Conservation (phyloP, 2,888 invertebrate genomes). For the Ditylenchus weischeri region DNA sequence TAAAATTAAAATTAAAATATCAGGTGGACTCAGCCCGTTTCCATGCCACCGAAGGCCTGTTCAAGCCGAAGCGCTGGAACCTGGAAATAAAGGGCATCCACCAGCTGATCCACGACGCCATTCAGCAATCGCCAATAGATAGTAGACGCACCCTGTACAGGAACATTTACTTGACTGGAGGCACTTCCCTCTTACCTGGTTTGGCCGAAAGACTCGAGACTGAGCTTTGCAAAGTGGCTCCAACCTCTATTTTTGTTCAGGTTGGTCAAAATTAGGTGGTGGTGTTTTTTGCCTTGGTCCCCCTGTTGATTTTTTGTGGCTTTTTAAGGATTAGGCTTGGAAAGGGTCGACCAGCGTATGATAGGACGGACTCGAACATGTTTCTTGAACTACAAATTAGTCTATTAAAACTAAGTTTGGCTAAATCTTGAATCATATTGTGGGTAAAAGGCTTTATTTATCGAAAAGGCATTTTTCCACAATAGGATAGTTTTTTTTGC, state of each 20-base stretch:
- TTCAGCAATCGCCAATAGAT: conserved; percentile 67
- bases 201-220: conserved; percentile 65
- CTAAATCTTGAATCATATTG: too few relatives aligned
- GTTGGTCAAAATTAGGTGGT: too few relatives aligned
- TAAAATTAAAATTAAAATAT: conserved; percentile 23
- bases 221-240: conserved; percentile 65
- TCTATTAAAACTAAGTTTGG: too few relatives aligned
- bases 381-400: too few relatives aligned
- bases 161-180: conserved; percentile 66
- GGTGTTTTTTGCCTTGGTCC: too few relatives aligned
- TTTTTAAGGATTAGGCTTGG: too few relatives aligned
- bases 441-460: too few relatives aligned
- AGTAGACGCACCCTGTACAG: conserved; percentile 61
- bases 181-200: conserved; percentile 65
- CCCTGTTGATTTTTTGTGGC: too few relatives aligned
- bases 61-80: conserved; percentile 66
- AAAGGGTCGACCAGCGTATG: too few relatives aligned
- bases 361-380: too few relatives aligned
- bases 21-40: conserved; percentile 61
- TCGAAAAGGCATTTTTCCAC: too few relatives aligned
- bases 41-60: conserved; percentile 64
- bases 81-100: conserved; percentile 66
- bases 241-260: conserved; percentile 62
- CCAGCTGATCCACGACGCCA: conserved; percentile 64
- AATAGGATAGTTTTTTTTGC: too few relatives aligned